Percentiles rank a stretch among this genome's conserved stretches.
These are phyloP conservation scores for Colletes gigas DNA, from an alignment of 1,140 invertebrate species.

Conservation along the genomic window DNA sequence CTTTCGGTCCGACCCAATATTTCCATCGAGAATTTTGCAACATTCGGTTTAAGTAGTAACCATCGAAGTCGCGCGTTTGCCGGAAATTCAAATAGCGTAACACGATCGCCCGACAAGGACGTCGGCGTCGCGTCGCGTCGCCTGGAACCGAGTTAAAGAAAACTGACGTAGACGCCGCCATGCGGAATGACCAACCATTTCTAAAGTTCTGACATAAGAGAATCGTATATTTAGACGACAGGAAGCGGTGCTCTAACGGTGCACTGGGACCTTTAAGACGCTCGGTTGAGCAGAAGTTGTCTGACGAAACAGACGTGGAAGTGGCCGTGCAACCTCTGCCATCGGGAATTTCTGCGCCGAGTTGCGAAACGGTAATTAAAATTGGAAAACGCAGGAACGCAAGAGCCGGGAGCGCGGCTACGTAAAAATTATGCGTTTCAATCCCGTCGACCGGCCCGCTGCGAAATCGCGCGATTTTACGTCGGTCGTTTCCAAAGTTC, in stretches of 20 bases:
- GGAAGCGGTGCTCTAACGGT: slow-evolving; percentile 15
- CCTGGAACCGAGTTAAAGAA: slow-evolving; percentile 56
- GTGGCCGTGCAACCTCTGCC: background rate
- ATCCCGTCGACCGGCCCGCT: too few relatives aligned
- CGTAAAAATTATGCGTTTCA: background rate
- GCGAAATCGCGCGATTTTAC: background rate
- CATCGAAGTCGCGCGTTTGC: background rate
- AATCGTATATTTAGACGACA: slow-evolving; percentile 50
- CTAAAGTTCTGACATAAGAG: slow-evolving; percentile 27
- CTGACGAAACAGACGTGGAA: slow-evolving; percentile 11
- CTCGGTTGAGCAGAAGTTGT: slow-evolving; percentile 14
- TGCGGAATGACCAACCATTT: slow-evolving; percentile 32
- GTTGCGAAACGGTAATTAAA: slow-evolving; percentile 1
- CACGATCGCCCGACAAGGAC: slow-evolving; percentile 55
- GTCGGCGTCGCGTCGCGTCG: slow-evolving; percentile 50
- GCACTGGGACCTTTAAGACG: slow-evolving; percentile 12
- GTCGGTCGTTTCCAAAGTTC: background rate
- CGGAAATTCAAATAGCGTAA: slow-evolving; percentile 58
- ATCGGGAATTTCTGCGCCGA: background rate
- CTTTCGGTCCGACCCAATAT: background rate
- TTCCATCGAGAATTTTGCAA: slow-evolving; percentile 1
- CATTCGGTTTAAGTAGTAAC: background rate
- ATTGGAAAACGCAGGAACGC: background rate
- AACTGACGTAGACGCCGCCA: slow-evolving; percentile 57
- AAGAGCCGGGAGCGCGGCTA: background rate